A percentile compares a stretch with the other conserved stretches of the same genome.
phyloP scores from a whole-genome alignment of 2,113 vertebrate genomes.

The Phalacrocorax pelagicus region DNA sequence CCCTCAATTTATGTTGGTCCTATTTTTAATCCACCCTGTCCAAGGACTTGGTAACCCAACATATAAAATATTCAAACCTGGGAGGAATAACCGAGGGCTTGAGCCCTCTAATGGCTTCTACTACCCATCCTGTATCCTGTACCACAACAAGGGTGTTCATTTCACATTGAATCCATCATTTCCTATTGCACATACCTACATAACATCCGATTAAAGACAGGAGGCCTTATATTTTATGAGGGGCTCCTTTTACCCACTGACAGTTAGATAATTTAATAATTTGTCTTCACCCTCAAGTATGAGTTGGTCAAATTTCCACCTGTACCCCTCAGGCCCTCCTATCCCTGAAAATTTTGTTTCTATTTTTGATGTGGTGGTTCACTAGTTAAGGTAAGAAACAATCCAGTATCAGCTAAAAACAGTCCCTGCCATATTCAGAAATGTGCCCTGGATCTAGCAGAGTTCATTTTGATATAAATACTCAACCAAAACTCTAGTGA shows the following conservation, averaged over 20 bases:
- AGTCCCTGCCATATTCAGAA: not conserved
- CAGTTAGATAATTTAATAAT: not conserved
- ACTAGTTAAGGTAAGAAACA: not conserved
- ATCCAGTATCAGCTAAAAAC: not conserved
- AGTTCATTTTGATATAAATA: not conserved
- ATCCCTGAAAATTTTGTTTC: not conserved
- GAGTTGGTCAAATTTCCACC: not conserved
- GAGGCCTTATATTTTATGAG: not conserved
- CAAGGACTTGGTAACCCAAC: not conserved
- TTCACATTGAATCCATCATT: not conserved
- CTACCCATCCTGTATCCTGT: not conserved
- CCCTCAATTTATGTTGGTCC: not conserved
- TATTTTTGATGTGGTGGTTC: not conserved
- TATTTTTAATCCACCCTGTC: not conserved
- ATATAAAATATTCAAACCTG: not conserved
- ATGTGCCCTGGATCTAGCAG: not conserved
- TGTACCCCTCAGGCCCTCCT: too few relatives aligned
- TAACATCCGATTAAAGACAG: not conserved
- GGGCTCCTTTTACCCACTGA: not conserved
- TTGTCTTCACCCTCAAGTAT: not conserved
- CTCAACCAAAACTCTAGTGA: not conserved
- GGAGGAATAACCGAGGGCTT: not conserved
- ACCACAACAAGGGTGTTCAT: not conserved
- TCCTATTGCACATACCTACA: not conserved
- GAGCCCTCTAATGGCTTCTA: not conserved